Base-by-base conservation (phyloP, 2,113 vertebrate species). In the Platichthys stellatus region DNA sequence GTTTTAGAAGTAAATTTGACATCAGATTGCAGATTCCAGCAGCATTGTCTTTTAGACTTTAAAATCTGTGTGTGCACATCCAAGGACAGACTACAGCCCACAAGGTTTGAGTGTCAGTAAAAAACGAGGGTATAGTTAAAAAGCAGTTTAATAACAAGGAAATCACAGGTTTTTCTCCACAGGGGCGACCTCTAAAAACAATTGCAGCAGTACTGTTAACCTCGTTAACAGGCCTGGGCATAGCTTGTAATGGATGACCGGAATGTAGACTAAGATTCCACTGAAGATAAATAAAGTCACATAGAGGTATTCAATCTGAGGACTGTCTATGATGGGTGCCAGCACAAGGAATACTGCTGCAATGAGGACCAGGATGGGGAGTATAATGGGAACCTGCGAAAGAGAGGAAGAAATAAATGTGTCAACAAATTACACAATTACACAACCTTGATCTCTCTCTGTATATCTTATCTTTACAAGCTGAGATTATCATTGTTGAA, bases 101-200 rank as follows among this genome's bases (percentile, higher is more conserved):
- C 40, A 12, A 12, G 40, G 11, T 12, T 11, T 12, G 40, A 49
- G 17, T 6, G 45, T 49, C 45, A 49, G 13, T 15, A 45, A 13
- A 45, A 45, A 45, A 38, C 35, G 9, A 38, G 35, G 9, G 35
- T 47, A 2, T 3, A 17, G 7, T 53, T 61, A 7, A n/a, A 68
- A 20, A 43, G 8, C 4, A 24, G 14, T 23, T 18, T n/a, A 1
- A 28, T 66, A 12, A 18, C 11, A 12, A 7, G n/a, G 4, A 77
- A 68, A 20, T 90, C 67, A 95, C 49, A 94, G 71, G 67, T 94
- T 94, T 85, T 89, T 95, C 6, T 92, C 89, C 63, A 93, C 90
- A 0, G 96, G 95, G 54, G 94, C 95, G 7, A 97, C 96, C 88
- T 98, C 94, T 14, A 98, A 89, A 61, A 98, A 92, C 57, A 99